Base-by-base conservation (phyloP, 2,888 invertebrate genomes). In the Cheilosia vernalis region DNA sequence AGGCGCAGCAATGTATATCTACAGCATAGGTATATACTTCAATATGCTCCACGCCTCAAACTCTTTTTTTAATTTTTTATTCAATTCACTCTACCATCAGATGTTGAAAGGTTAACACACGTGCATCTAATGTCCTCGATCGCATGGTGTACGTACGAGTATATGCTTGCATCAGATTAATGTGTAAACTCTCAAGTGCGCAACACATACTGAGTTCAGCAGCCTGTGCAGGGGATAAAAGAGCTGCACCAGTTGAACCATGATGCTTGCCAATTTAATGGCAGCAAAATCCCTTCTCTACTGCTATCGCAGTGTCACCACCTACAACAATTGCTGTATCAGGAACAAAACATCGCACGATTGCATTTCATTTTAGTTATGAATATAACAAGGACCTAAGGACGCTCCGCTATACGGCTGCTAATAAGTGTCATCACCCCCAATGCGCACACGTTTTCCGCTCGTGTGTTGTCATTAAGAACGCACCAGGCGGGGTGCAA, bases 341-440 rank as follows among this genome's bases (percentile, higher is more conserved):
- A 66, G 49, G 5, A 53, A 73, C 42, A 80, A 76, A 77, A 66
- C 72, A 67, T 15, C 60, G 40, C 61, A 70, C 61, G 60, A 79
- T 42, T 81, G 85, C 85, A 85, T 81, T 81, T 85, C 61, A 85
- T 67, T 76, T 76, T 81, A 72, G 44, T 40, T 40, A 53, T 24
- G 42, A 47, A 64, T 21, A 63, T 21, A 56, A 72, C 76, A 81
- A 76, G 70, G 67, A 67, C 72, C 49, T 67, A 56, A 66, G 85
- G 70, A 76, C 81, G 24, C 30, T 49, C 58, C 44, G 53, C 56
- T 58, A 77, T 58, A 77, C 85, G 81, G 64, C 81, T 81, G 85
- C 85, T 81, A 85, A 81, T 85, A 85, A 85, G 85, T 85, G 77
- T 77, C 81, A 77, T 77, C 76, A 77, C 77, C 76, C 81, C 64